phyloP scores from a whole-genome alignment of 2,797 vertebrate genomes.

The Syndactyla subalaris region DNA sequence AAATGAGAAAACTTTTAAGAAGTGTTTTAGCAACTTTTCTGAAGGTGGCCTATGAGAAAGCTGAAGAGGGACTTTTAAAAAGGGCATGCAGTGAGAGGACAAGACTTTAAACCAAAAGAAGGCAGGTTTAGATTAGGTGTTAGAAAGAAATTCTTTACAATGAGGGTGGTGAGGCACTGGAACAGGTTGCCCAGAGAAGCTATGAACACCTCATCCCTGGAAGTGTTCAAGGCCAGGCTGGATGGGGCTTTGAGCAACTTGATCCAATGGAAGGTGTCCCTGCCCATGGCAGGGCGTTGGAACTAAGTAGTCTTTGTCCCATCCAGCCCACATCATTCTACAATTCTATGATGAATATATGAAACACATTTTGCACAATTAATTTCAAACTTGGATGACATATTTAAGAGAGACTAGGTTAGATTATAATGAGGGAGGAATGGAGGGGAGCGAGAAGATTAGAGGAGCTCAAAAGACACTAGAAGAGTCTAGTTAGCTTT shows the following conservation, averaged over 20 bases:
- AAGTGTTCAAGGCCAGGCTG: background rate
- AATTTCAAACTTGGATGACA: background rate
- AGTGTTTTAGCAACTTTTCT: background rate
- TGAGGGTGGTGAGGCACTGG: background rate
- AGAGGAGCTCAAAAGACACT: background rate
- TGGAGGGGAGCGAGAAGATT: background rate
- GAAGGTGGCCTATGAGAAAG: background rate
- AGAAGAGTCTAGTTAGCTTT: background rate
- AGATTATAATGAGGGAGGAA: background rate
- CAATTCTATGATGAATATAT: background rate
- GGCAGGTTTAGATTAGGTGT: background rate
- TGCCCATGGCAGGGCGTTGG: background rate
- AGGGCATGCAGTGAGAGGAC: background rate
- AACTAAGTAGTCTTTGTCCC: background rate
- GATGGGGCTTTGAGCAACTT: background rate
- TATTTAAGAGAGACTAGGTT: background rate
- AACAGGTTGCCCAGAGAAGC: background rate
- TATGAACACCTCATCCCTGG: background rate
- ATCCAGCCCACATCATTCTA: background rate
- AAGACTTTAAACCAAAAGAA: background rate
- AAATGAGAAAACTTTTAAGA: background rate
- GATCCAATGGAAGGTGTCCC: background rate
- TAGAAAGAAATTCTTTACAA: background rate
- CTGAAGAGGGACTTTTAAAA: background rate
- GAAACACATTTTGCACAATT: background rate